Conservation (phyloP, 2,797 vertebrate species). For the Chromis chromis region DNA sequence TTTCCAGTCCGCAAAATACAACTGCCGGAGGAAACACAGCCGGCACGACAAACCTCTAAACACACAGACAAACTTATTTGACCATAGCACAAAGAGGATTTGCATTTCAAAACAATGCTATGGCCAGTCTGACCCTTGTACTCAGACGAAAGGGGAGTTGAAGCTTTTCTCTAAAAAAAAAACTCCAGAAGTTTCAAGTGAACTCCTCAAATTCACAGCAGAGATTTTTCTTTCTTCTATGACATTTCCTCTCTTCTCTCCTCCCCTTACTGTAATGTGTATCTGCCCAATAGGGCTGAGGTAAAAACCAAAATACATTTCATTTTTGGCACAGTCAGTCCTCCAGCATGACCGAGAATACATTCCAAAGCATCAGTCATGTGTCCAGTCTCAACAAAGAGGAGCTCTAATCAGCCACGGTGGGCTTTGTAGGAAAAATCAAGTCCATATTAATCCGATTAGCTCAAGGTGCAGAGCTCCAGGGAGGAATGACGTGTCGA, state of each 20-base stretch:
- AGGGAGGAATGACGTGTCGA: slow-evolving; percentile 51
- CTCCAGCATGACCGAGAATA: slow-evolving; percentile 10
- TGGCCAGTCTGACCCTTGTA: slow-evolving; percentile 20
- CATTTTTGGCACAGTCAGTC: slow-evolving; percentile 14
- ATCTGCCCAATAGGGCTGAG: neutral
- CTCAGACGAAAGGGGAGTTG: neutral
- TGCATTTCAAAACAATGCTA: slow-evolving; percentile 60
- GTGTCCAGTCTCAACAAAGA: slow-evolving; percentile 67
- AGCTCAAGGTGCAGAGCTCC: slow-evolving; percentile 64
- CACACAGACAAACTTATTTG: slow-evolving; percentile 35
- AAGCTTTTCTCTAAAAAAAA: neutral
- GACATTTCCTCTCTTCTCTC: neutral
- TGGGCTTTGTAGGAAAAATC: slow-evolving; percentile 62
- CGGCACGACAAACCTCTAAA: slow-evolving; percentile 17
- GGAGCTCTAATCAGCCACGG: slow-evolving; percentile 63
- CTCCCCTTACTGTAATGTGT: neutral
- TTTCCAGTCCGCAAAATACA: slow-evolving; percentile 57
- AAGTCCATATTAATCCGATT: slow-evolving; percentile 77
- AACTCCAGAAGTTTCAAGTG: neutral
- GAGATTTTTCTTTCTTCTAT: neutral
- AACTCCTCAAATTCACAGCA: slow-evolving; percentile 1
- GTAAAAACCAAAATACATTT: slow-evolving; percentile 18
- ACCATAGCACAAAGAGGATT: slow-evolving; percentile 44
- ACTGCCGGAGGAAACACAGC: slow-evolving; percentile 47
- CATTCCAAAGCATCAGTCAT: slow-evolving; percentile 66